Evolutionary conservation across 2,113 vertebrate genomes (phyloP).

Genomic region (Plecturocebus donacophilus): DNA sequence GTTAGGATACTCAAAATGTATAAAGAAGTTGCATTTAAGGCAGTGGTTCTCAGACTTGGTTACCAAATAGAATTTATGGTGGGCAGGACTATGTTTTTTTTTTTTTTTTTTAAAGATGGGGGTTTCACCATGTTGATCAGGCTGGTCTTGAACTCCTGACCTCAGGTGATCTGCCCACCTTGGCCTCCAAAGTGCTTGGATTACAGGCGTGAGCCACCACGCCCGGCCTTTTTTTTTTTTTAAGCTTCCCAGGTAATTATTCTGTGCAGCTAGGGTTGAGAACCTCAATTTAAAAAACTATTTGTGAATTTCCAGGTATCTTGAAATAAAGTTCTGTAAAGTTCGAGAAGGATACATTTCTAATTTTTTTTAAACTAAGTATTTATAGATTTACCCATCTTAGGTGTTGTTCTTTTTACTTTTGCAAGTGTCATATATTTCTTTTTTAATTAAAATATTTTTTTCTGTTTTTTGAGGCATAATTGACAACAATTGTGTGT

Average conservation of each 20-base stretch:
- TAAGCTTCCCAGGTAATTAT: not conserved
- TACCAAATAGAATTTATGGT: conserved; percentile 44
- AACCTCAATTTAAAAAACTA: conserved; percentile 17
- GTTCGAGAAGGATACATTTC: not conserved
- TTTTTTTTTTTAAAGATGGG: not conserved
- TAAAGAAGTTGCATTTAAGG: not conserved
- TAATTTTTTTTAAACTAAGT: not conserved
- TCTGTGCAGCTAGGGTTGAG: not conserved
- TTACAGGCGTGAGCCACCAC: no score
- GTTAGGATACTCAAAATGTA: not conserved
- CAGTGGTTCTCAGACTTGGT: conserved; percentile 20
- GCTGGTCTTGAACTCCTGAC: no score
- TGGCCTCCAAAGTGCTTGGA: no score
- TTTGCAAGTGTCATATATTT: not conserved
- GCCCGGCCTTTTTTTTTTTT: not conserved
- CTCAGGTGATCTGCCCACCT: no score
- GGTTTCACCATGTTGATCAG: no score
- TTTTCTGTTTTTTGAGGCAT: not conserved
- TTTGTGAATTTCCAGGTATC: conserved; percentile 30
- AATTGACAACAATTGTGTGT: not conserved
- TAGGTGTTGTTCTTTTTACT: not conserved
- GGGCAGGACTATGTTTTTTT: not conserved
- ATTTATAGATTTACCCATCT: not conserved
- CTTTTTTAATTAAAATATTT: not conserved
- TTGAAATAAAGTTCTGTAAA: conserved; percentile 37